Conservation (phyloP, 2,113 vertebrate genomes). For the Smithornis capensis region DNA sequence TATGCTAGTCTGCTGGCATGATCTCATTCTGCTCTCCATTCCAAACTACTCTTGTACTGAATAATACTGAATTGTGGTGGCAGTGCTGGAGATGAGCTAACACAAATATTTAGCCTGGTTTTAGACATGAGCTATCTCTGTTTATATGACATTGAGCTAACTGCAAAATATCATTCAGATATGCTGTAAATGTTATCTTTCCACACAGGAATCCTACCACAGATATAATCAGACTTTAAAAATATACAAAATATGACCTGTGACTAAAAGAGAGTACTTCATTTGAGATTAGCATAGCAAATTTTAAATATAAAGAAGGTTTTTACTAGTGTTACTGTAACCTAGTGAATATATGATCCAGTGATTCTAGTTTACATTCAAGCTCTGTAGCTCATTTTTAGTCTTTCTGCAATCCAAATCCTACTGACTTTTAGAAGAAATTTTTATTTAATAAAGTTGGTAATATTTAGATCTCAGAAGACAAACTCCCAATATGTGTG, state of each 20-base stretch:
- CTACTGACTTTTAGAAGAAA: not conserved
- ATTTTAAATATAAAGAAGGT: not conserved
- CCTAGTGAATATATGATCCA: not conserved
- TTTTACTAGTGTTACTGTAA: not conserved
- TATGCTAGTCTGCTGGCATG: not conserved
- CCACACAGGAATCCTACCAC: not conserved
- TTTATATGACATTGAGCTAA: accelerated
- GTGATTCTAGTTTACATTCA: not conserved
- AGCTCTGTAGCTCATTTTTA: not conserved
- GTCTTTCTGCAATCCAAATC: not conserved
- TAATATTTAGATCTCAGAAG: not conserved
- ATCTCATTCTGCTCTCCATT: not conserved
- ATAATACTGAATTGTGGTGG: not conserved
- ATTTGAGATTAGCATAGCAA: not conserved
- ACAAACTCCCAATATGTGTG: not conserved
- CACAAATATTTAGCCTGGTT: not conserved
- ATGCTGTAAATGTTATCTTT: not conserved
- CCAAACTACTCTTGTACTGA: not conserved
- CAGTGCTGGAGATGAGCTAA: not conserved
- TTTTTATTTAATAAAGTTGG: not conserved
- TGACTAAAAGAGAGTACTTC: not conserved
- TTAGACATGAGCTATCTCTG: not conserved
- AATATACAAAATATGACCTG: not conserved
- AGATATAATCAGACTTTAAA: not conserved
- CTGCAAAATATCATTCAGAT: not conserved